phyloP scores from a whole-genome alignment of 2,797 vertebrate genomes.

The Sebastiscus albofasciatus region DNA sequence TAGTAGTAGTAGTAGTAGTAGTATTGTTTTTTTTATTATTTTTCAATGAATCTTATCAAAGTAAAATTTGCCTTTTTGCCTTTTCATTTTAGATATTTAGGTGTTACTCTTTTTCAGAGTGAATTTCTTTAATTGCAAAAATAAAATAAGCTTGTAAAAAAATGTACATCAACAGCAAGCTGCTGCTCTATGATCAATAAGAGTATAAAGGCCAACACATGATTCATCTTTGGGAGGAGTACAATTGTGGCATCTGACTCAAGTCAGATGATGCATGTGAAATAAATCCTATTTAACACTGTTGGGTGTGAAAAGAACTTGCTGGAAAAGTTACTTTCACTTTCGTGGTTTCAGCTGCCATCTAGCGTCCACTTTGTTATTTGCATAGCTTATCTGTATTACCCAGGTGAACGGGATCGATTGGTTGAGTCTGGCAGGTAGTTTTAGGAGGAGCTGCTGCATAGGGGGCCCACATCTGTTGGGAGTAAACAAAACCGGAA shows the following conservation, averaged over 20 bases:
- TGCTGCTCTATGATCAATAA: background rate
- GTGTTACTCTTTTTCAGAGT: background rate
- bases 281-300: background rate
- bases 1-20: too few species aligned
- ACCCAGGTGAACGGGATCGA: conserved; percentile 69
- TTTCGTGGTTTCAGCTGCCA: conserved; percentile 53
- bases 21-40: accelerated
- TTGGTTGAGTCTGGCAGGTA: conserved; percentile 78
- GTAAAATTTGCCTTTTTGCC: background rate
- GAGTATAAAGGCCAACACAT: background rate
- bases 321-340: background rate
- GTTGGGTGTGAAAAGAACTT: background rate
- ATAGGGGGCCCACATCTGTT: conserved; percentile 9
- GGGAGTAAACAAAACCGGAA: conserved; percentile 50
- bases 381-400: background rate
- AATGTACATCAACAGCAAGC: too few species aligned
- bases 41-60: background rate
- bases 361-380: conserved; percentile 51
- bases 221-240: background rate
- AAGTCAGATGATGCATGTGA: conserved; percentile 6
- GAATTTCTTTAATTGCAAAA: background rate
- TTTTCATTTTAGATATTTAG: background rate
- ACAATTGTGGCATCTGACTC: background rate
- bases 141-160: background rate
- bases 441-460: conserved; percentile 7